Conservation (phyloP, 2,888 invertebrate genomes). For the Hirtodrosophila alboralis region DNA sequence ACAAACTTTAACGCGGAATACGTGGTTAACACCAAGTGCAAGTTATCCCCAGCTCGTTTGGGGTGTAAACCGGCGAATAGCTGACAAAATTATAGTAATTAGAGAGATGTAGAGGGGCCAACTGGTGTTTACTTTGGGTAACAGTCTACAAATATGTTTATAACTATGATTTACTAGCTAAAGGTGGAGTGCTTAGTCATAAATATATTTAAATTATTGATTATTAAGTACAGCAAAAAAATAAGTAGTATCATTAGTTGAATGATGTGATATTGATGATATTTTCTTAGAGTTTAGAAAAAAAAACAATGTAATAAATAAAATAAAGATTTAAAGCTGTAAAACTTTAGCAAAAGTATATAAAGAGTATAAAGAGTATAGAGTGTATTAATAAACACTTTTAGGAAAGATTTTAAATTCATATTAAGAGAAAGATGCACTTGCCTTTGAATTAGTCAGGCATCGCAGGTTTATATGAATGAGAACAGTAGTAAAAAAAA, state of each 20-base stretch:
- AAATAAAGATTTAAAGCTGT: too few species aligned
- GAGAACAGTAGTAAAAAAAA: too few species aligned
- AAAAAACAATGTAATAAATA: too few species aligned
- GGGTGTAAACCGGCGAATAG: conserved; percentile 10
- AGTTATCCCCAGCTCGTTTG: conserved; percentile 32
- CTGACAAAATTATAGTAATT: conserved; percentile 60
- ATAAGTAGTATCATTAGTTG: neutral
- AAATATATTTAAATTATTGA: conserved; percentile 14
- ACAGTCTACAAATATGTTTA: conserved; percentile 32
- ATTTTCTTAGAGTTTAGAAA: too few species aligned
- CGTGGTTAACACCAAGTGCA: conserved; percentile 49
- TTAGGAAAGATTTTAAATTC: too few species aligned
- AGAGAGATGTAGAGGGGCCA: conserved; percentile 29
- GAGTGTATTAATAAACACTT: too few species aligned
- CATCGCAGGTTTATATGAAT: too few species aligned
- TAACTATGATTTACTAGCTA: conserved; percentile 38
- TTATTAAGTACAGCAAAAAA: conserved; percentile 3
- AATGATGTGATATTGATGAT: too few species aligned
- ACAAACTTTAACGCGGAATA: conserved; percentile 64
- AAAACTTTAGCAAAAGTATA: too few species aligned
- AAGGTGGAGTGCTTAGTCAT: neutral
- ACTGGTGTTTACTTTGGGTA: conserved; percentile 13
- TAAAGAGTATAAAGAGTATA: too few species aligned
- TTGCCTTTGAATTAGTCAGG: too few species aligned
- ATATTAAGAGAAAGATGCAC: too few species aligned